A percentile compares a stretch with the other conserved stretches of the same genome.
phyloP scores from a whole-genome alignment of 1,140 invertebrate genomes.

The Pseudomyrmex pallidus region DNA sequence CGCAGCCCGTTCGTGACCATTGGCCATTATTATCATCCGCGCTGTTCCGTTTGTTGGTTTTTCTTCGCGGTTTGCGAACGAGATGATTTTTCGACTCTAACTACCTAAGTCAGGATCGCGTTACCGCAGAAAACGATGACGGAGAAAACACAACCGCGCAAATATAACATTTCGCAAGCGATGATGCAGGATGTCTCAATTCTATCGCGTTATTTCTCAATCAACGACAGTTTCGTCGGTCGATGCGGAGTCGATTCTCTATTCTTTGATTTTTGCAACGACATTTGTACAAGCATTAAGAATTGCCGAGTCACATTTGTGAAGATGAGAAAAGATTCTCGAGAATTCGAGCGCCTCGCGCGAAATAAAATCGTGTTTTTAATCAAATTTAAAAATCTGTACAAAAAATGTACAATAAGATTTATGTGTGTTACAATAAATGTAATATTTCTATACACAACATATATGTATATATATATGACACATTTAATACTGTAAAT shows the following conservation, averaged over 20 bases:
- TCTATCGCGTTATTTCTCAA: constrained; percentile 14
- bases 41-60: constrained; percentile 5
- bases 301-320: too few species aligned
- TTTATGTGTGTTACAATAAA: too few species aligned
- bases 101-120: neutral
- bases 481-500: neutral
- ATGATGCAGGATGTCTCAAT: neutral
- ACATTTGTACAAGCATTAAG: too few species aligned
- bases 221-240: neutral
- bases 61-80: constrained; percentile 5
- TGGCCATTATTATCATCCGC: constrained; percentile 19
- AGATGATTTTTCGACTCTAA: constrained; percentile 28
- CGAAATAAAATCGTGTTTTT: too few species aligned
- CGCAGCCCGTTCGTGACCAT: constrained; percentile 28
- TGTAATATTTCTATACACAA: too few species aligned
- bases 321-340: too few species aligned
- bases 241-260: neutral
- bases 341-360: too few species aligned
- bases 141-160: neutral
- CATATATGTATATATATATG: too few species aligned
- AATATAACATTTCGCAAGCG: too few species aligned
- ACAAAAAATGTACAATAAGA: too few species aligned
- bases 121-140: neutral
- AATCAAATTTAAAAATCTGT: too few species aligned
- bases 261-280: neutral